Percentiles rank a stretch among this genome's conserved stretches.
These are phyloP conservation scores for Coptodon rendalli DNA, from an alignment of 2,113 vertebrate genomes.

Conservation along the genomic window DNA sequence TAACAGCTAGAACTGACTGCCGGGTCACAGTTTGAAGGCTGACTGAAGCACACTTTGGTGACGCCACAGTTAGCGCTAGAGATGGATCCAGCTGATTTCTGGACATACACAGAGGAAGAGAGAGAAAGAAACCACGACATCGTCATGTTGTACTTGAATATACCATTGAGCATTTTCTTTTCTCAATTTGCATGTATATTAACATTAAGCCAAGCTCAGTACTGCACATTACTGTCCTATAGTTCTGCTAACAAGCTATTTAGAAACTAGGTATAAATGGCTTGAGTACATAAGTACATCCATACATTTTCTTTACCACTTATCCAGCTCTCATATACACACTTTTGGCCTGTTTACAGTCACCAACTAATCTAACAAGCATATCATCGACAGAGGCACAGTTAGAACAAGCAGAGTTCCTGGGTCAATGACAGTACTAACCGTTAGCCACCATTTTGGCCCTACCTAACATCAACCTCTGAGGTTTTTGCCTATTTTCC, in stretches of 20 bases:
- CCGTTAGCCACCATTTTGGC: fast-evolving
- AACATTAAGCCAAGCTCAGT: neutral
- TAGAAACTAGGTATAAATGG: neutral
- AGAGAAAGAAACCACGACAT: neutral
- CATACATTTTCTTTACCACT: neutral
- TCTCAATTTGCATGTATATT: neutral
- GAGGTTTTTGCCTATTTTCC: neutral
- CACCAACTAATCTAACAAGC: neutral
- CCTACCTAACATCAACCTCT: neutral
- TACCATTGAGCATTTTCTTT: neutral
- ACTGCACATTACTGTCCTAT: neutral
- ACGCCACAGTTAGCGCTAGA: fast-evolving
- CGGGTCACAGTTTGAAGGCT: neutral
- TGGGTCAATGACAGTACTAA: neutral
- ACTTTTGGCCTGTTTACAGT: neutral
- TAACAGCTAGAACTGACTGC: fast-evolving
- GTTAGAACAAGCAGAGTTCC: neutral
- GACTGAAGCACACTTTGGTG: constrained; percentile 68
- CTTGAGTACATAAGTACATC: neutral
- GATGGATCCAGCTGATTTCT: neutral
- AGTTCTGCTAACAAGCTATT: neutral
- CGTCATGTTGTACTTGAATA: neutral
- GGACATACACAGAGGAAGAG: fast-evolving
- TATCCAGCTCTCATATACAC: neutral
- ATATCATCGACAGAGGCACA: neutral